These are phyloP conservation scores for Myopa testacea DNA, from an alignment of 2,888 invertebrate genomes.

Conservation along the genomic window DNA sequence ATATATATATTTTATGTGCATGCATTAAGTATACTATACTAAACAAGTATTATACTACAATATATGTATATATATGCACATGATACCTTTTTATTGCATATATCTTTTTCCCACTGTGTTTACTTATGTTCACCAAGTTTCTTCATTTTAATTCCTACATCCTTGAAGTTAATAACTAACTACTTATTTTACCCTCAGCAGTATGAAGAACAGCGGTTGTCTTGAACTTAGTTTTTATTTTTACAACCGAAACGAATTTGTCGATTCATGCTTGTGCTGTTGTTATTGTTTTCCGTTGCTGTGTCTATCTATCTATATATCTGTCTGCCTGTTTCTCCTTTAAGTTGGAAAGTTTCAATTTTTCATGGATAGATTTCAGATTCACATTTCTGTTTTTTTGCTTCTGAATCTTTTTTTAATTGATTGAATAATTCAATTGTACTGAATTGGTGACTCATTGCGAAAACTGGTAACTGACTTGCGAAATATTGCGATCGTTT, in stretches of 20 bases:
- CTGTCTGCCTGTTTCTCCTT: neutral
- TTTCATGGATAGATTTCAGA: constrained; percentile 11
- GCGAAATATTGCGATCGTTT: too few species aligned
- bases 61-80: too few species aligned
- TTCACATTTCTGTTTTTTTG: constrained; percentile 15
- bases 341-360: constrained; percentile 8
- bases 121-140: too few species aligned
- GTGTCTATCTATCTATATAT: neutral
- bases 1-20: too few species aligned
- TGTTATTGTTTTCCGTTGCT: neutral
- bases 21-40: too few species aligned
- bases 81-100: too few species aligned
- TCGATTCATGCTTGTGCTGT: neutral
- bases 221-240: neutral
- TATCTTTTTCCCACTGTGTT: too few species aligned
- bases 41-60: too few species aligned
- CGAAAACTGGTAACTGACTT: neutral
- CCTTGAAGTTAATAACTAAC: too few species aligned
- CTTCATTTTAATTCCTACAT: too few species aligned
- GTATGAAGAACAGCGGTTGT: neutral
- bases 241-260: constrained; percentile 8
- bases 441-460: constrained; percentile 20
- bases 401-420: constrained; percentile 27
- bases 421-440: constrained; percentile 1
- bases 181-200: neutral